Base-by-base conservation (phyloP, 2,888 invertebrate species). In the Agrotis ipsilon region DNA sequence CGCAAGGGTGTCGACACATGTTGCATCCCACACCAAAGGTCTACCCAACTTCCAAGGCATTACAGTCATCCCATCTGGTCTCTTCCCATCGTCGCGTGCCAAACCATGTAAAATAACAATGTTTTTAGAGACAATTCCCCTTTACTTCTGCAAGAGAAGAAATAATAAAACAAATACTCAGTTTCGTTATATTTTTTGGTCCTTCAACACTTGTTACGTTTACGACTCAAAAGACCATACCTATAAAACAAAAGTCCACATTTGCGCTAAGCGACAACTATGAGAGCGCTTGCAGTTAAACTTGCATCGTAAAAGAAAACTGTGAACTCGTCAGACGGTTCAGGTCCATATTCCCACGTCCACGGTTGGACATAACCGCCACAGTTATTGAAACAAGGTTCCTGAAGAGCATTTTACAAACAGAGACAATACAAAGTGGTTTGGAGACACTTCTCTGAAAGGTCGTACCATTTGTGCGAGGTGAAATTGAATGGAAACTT, bases 381-480 rank as follows among this genome's bases (percentile, higher is more conserved):
- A 59, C 48, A 74, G 78, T 82, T 83, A 84, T 87, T 83, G 83
- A 86, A 87, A 86, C 76, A 83, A 75, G 78, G 81, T 84, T 84
- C 72, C 79, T 74, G 74, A 80, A 80, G 79, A 78, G 76, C 82
- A 85, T 87, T 86, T 82, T 80, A 81, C 79, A 79, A 86, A 85
- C 81, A 80, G 76, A 86, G 85, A 86, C 86, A 84, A 83, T 78
- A 77, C 82, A 86, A 84, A 89, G 85, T 86, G 83, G 86, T 86
- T 84, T 77, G 63, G 68, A 73, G 77, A 80, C 66, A 65, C 57
- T 75, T 63, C 71, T 72, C 68, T 57, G 54, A 7, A 39, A 48
- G 24, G 51, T 48, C 55, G 61, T 85, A 87, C 85, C 32, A 84
- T 82, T 87, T 82, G 82, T 19, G 49, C 2, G 0, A 2, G 1